These are phyloP conservation scores for Musca vetustissima DNA, from an alignment of 1,140 invertebrate genomes.

Conservation along the genomic window DNA sequence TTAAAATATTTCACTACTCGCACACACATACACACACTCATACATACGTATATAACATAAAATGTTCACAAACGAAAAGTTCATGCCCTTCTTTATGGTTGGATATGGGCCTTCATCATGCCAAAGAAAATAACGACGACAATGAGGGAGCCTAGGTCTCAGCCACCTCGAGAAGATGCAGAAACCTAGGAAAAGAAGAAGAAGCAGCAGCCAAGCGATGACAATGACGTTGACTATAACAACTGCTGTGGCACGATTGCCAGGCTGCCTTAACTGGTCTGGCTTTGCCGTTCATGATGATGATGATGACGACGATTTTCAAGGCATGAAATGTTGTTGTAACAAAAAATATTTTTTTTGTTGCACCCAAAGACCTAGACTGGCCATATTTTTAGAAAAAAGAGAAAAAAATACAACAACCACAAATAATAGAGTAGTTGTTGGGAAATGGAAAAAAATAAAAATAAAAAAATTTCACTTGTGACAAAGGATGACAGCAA, in stretches of 20 bases:
- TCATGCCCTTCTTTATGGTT: constrained; percentile 21
- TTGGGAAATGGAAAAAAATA: not conserved
- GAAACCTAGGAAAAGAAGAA: too few relatives aligned
- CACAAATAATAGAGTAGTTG: not conserved
- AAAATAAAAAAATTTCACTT: constrained; percentile 18
- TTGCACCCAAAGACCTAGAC: not conserved
- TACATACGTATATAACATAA: too few relatives aligned
- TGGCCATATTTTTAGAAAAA: too few relatives aligned
- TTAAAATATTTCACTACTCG: not conserved
- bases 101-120: constrained; percentile 6
- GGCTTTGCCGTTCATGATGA: not conserved
- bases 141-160: too few relatives aligned
- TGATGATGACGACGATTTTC: constrained; percentile 4
- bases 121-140: too few relatives aligned
- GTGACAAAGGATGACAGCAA: not conserved
- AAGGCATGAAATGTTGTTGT: not conserved
- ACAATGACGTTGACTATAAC: too few relatives aligned
- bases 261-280: too few relatives aligned
- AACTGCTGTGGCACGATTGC: too few relatives aligned
- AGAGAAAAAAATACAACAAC: too few relatives aligned
- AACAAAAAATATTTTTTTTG: not conserved
- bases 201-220: too few relatives aligned
- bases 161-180: too few relatives aligned
- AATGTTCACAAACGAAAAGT: constrained; percentile 19
- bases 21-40: not conserved